Base-by-base conservation (phyloP, 2,888 invertebrate species). In the Tetramorium bicarinatum region DNA sequence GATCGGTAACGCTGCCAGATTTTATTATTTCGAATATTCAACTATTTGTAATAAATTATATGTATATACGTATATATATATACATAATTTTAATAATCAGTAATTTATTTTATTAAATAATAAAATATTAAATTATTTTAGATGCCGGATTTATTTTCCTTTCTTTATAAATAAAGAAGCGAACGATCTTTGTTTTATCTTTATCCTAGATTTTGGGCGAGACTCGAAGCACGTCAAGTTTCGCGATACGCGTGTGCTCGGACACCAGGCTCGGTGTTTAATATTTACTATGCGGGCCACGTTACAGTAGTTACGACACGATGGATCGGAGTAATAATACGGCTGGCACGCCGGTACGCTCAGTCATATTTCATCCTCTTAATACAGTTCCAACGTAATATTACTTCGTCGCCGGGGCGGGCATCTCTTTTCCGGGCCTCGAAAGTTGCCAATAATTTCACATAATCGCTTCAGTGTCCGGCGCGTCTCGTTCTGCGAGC, bases 311-410 rank as follows among this genome's bases (percentile, higher is more conserved):
- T 79, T 79, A 71, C 21, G 56, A 80, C 47, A 80, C 72, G 79
- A 80, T 80, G 79, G 72, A 80, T 72, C 59, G 64, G 47, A 38
- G 34, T 71, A 71, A 72, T 80, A 80, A 80, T 80, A 80, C 21
- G 44, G 13, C 47, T 41, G 79, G 59, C 47, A 47, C 25, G 69
- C 44, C 34, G 47, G 34, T 80, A 59, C 38, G 59, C 21, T 72
- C 52, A 71, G 47, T 80, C 79, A 80, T 71, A 80, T 72, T 80
- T 80, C 72, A 80, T 80, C 9, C 34, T 47, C 72, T 80, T 80
- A 80, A 71, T 77, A 77, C 69, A 67, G 77, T 59, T 80, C 25
- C 69, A 47, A 59, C 47, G 47, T 72, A 11, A 79, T 79, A 80
- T 80, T 80, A 72, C 56, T 59, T 56, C 59, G 72, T 72, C 66